These are phyloP conservation scores for Lucifuga dentata DNA, from an alignment of 2,113 vertebrate species.

Conservation along the genomic window DNA sequence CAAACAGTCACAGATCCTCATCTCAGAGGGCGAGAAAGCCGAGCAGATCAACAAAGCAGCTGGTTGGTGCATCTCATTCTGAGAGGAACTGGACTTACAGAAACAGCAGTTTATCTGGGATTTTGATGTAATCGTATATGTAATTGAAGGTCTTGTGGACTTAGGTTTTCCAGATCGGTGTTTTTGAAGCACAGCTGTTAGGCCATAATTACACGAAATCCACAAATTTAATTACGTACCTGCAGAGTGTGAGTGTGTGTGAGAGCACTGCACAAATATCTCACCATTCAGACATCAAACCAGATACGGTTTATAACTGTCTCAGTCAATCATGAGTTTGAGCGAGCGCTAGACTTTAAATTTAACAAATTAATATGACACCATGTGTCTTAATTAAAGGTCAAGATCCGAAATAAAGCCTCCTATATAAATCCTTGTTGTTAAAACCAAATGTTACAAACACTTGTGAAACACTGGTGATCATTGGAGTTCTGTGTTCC, in stretches of 20 bases:
- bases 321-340: too few relatives aligned
- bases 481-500: neutral
- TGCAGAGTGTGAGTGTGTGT: constrained; percentile 19
- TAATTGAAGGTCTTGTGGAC: constrained; percentile 51
- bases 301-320: neutral
- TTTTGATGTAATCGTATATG: neutral
- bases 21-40: constrained; percentile 87
- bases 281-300: constrained; percentile 20
- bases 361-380: too few relatives aligned
- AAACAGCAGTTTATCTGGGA: too few relatives aligned
- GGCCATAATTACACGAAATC: constrained; percentile 45
- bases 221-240: constrained; percentile 49
- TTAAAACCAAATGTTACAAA: too few relatives aligned
- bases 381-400: too few relatives aligned
- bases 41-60: constrained; percentile 90
- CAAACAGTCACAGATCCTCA: constrained; percentile 90
- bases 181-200: constrained; percentile 10
- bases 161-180: too few relatives aligned
- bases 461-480: neutral
- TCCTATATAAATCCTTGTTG: too few relatives aligned
- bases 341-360: too few relatives aligned
- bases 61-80: constrained; percentile 71
- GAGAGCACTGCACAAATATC: constrained; percentile 17
- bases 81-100: too few relatives aligned
- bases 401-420: too few relatives aligned